Evolutionary conservation across 2,888 invertebrate genomes (phyloP).

Genomic region (Melanargia galathea): DNA sequence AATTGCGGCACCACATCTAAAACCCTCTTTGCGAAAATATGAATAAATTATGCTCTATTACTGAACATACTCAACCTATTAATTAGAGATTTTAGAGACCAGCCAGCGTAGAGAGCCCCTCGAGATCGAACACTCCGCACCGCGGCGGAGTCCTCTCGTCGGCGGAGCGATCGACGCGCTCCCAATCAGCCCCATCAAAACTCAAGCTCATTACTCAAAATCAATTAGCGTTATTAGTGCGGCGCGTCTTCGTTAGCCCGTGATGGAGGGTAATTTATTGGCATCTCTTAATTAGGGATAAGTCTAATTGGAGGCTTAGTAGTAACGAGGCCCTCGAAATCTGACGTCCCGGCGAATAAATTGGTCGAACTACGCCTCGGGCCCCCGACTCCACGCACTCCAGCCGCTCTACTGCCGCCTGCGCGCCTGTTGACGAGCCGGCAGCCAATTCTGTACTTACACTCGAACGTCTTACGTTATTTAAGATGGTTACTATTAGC

Average conservation of each 20-base stretch:
- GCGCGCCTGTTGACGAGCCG: constrained; percentile 66
- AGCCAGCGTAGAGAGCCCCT: constrained; percentile 33
- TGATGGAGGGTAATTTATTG: constrained; percentile 84
- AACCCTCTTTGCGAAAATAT: constrained; percentile 28
- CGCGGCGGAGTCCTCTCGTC: constrained; percentile 33
- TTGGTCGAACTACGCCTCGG: constrained; percentile 67
- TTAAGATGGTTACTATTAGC: neutral
- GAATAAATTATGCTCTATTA: constrained; percentile 33
- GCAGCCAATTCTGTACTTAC: constrained; percentile 45
- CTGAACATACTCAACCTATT: constrained; percentile 30
- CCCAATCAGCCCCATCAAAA: constrained; percentile 80
- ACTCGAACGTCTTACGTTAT: neutral
- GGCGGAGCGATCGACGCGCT: constrained; percentile 55
- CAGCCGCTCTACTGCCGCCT: constrained; percentile 62
- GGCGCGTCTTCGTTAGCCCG: constrained; percentile 82
- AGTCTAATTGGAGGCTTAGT: constrained; percentile 84
- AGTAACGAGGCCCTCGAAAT: constrained; percentile 83
- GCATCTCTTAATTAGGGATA: constrained; percentile 84
- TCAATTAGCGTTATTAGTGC: constrained; percentile 82
- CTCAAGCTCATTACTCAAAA: constrained; percentile 82
- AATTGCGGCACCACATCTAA: constrained; percentile 26
- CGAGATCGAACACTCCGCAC: constrained; percentile 29
- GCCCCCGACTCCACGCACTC: constrained; percentile 61
- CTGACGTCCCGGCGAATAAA: constrained; percentile 81
- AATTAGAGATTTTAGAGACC: constrained; percentile 32